Conservation (phyloP, 2,797 vertebrate species). For the Coracias cyanogaster region DNA sequence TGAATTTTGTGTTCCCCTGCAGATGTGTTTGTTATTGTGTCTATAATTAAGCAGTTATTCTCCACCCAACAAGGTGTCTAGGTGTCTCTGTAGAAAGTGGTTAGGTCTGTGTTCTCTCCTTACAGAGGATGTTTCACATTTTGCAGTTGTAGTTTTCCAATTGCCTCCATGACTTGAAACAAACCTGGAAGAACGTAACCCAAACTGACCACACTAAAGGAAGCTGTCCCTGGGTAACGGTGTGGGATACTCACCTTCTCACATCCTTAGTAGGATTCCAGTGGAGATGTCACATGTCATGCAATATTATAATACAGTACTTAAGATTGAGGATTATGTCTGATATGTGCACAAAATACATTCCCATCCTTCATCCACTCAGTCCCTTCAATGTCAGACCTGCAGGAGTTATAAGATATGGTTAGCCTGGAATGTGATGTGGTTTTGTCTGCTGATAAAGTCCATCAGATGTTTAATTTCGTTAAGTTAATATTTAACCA, state of each 20-base stretch:
- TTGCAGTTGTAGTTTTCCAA: neutral
- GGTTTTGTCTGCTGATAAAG: neutral
- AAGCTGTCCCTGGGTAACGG: too few relatives aligned
- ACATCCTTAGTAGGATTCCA: neutral
- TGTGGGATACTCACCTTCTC: neutral
- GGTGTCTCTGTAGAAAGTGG: neutral
- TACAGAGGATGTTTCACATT: neutral
- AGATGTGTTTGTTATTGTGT: constrained; percentile 30
- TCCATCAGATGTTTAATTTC: neutral
- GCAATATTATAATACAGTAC: neutral
- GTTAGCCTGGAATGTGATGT: neutral
- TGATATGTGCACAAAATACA: neutral
- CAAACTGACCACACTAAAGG: neutral
- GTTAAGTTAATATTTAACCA: neutral
- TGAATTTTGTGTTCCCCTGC: constrained; percentile 12
- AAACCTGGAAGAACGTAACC: neutral
- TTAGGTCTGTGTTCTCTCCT: neutral
- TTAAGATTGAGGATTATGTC: neutral
- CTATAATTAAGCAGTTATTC: constrained; percentile 44
- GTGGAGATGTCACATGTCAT: neutral
- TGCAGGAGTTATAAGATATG: neutral
- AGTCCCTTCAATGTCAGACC: neutral
- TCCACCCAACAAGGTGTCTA: neutral
- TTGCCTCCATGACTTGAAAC: neutral
- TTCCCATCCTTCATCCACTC: neutral